Base-by-base conservation (phyloP, 2,888 invertebrate species). In the Apocheima hispidaria region DNA sequence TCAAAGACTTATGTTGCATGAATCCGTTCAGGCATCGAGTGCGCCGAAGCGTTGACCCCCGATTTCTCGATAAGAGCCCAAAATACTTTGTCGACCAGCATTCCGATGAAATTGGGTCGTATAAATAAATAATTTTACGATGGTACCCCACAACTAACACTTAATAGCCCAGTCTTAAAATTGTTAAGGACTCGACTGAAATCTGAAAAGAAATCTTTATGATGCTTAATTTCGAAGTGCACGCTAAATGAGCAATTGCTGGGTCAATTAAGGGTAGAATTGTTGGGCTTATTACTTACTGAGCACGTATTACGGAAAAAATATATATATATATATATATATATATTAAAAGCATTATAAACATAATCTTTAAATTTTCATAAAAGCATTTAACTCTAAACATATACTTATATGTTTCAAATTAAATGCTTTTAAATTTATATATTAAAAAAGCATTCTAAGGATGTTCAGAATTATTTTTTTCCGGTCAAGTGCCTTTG, bases 71-170 rank as follows among this genome's bases (percentile, higher is more conserved):
- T 90, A 90, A 90, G 84, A 81, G 81, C 84, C 87, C 75, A 88
- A 89, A 88, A 87, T 89, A 87, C 88, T 88, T 90, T 87, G 88
- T 87, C 84, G 88, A 84, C 83, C 82, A 83, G 81, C 84, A 88
- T 84, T 82, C 85, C 81, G 77, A 82, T 82, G 78, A 84, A 90
- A 90, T 87, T 88, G 84, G 90, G 88, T 87, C 88, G 84, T 86
- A 88, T 90, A 88, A 89, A 89, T 88, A 88, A 88, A 88, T 88
- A 88, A 88, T 87, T 88, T 88, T 86, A 87, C 81, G 82, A 88
- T 84, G 86, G 81, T 81, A 81, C 85, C 84, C 77, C 78, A 78
- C 83, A 82, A 86, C 85, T 86, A 85, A 85, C 84, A 83, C 82
- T 83, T 84, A 84, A 83, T 79, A 72, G 81, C 78, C 72, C 69